Percentiles rank a stretch among this genome's conserved stretches.
phyloP scores from a whole-genome alignment of 30 jellyfish, hydroid and myxozoan species.

The Pseudorhiza aurosa region DNA sequence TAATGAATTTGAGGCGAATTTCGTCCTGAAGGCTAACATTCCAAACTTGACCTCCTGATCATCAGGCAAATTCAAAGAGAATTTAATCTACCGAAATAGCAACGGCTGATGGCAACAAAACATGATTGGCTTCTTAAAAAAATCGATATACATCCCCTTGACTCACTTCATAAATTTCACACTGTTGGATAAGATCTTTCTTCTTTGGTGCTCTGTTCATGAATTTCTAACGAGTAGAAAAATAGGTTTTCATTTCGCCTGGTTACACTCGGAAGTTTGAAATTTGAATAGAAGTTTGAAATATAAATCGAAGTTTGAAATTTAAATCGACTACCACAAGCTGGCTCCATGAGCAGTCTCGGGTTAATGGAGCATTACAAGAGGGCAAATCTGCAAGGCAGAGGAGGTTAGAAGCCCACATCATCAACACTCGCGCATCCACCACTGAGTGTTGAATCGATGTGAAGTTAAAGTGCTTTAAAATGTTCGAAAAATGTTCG shows the following conservation, averaged over 20 bases:
- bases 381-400: too few relatives aligned
- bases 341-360: neutral
- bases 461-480: too few relatives aligned
- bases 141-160: neutral
- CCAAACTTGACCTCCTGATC: neutral
- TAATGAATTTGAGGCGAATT: neutral
- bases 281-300: too few relatives aligned
- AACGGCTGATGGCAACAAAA: neutral
- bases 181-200: conserved; percentile 84
- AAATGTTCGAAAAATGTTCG: too few relatives aligned
- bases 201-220: conserved; percentile 77
- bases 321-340: neutral
- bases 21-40: neutral
- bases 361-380: too few relatives aligned
- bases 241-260: neutral
- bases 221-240: conserved; percentile 66
- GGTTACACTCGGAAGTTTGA: too few relatives aligned
- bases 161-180: conserved; percentile 93
- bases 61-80: neutral
- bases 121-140: neutral
- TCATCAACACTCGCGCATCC: too few relatives aligned
- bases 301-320: too few relatives aligned
- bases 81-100: neutral
- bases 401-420: too few relatives aligned
- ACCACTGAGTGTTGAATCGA: too few relatives aligned